A percentile compares a stretch with the other conserved stretches of the same genome.
Evolutionary conservation across 1,140 invertebrate species (phyloP).

Genomic region (Drosophila grimshawi): DNA sequence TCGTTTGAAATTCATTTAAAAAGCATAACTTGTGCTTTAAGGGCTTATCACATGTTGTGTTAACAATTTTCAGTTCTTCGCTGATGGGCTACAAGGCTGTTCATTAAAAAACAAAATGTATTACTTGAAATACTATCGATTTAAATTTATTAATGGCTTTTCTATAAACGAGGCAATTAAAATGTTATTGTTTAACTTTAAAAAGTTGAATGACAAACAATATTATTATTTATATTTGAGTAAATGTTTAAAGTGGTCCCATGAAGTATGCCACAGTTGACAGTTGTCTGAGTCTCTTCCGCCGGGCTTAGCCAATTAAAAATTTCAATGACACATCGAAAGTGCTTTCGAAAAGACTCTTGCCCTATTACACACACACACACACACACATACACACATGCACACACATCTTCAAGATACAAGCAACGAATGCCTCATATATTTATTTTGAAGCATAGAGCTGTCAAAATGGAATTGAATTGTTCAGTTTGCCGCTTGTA

Average conservation of each 20-base stretch:
- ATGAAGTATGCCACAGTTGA: constrained; percentile 12
- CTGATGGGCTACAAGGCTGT: constrained; percentile 43
- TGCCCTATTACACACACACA: constrained; percentile 26
- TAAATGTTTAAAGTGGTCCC: constrained; percentile 23
- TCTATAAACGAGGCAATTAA: constrained; percentile 40
- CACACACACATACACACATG: not conserved
- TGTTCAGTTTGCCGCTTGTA: constrained; percentile 22
- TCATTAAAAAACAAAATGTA: constrained; percentile 12
- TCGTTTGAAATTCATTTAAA: constrained; percentile 76
- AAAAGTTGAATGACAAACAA: constrained; percentile 2
- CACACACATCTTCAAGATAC: constrained; percentile 20
- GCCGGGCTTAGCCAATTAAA: constrained; percentile 48
- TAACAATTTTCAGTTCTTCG: constrained; percentile 24
- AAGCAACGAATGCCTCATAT: constrained; percentile 30
- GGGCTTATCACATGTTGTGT: constrained; percentile 56
- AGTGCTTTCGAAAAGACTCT: constrained; percentile 6
- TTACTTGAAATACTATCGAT: constrained; percentile 23
- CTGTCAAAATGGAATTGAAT: constrained; percentile 50
- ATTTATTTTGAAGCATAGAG: constrained; percentile 35
- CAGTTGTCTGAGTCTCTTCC: not conserved
- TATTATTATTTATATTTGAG: constrained; percentile 31
- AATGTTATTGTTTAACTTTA: constrained; percentile 14
- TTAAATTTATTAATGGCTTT: constrained; percentile 36
- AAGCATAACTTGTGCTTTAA: constrained; percentile 54
- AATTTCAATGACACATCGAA: constrained; percentile 28